A percentile compares a stretch with the other conserved stretches of the same genome.
These are phyloP conservation scores for Eremobia ochroleuca DNA, from an alignment of 2,888 invertebrate genomes.

Conservation along the genomic window DNA sequence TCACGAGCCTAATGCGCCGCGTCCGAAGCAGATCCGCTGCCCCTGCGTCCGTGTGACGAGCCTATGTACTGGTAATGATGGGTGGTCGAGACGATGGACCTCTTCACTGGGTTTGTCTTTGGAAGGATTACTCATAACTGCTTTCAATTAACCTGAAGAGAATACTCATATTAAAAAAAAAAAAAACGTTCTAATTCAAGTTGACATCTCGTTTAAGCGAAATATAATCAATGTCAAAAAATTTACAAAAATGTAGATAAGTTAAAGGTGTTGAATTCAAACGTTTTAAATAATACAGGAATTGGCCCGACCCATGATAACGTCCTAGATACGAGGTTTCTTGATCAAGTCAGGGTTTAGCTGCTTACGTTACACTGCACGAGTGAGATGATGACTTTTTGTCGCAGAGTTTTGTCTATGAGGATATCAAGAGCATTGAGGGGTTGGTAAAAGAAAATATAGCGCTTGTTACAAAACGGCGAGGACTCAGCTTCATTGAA, in stretches of 20 bases:
- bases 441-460: neutral
- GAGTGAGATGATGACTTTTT: neutral
- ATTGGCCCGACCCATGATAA: no score
- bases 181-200: neutral
- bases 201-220: neutral
- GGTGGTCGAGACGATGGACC: slow-evolving; percentile 19
- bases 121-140: neutral
- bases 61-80: slow-evolving; percentile 46
- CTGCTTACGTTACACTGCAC: no score
- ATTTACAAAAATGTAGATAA: neutral
- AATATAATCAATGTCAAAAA: neutral
- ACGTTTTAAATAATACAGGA: neutral
- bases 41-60: slow-evolving; percentile 56
- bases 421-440: neutral
- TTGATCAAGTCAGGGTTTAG: neutral
- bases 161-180: neutral
- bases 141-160: neutral
- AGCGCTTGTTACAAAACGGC: neutral
- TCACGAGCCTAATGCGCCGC: slow-evolving; percentile 86
- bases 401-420: neutral
- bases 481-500: neutral
- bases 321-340: neutral
- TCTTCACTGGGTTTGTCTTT: slow-evolving; percentile 24
- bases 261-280: neutral
- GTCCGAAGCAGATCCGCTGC: slow-evolving; percentile 78